Evolutionary conservation across 1,140 invertebrate genomes (phyloP), one percentile per base, ranked within the genome.

Genomic region (Eriosoma lanigerum): DNA sequence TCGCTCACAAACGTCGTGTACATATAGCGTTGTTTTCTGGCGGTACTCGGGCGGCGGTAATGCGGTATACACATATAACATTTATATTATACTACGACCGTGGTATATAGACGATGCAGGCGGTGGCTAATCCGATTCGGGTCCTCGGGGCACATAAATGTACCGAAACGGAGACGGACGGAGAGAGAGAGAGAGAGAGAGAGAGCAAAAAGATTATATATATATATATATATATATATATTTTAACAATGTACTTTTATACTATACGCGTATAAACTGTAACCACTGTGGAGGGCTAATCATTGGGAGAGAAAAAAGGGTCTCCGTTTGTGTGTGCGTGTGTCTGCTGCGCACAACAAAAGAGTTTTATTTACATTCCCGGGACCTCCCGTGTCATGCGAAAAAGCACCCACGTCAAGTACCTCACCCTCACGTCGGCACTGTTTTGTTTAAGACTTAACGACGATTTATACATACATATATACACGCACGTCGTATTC

Each of bases 361-460:
- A 62, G 75, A 78, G 38, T 78, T 78, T 78, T 78, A 78, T 78
- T 78, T 78, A 78, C 75, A 78, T 78, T 78, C 52, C 75, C 54
- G 75, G 75, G 75, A 78, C 75, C 75, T 78, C 75, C 75, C 75
- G 44, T 78, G 75, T 78, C 75, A 78, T 60, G 75, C 68, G 68
- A 72, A 72, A 78, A 78, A 78, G 75, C 75, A 78, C 75, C 75
- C 75, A 78, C 75, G 75, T 78, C 75, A 78, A 78, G 75, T 78
- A 78, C 52, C 32, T 38, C 56, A 48, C 66, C 19, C 72, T 58
- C 50, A 3, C 38, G 19, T 38, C 4, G 12, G 26, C 17, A 15
- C 66, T 75, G 72, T 78, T 78, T 78, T 78, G 75, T 78, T 78
- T 62, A 78, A 78, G 75, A 62, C 75, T 78, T 78, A 78, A 78